Base-by-base conservation (phyloP, 2,888 invertebrate genomes). In the Halictus ligatus region DNA sequence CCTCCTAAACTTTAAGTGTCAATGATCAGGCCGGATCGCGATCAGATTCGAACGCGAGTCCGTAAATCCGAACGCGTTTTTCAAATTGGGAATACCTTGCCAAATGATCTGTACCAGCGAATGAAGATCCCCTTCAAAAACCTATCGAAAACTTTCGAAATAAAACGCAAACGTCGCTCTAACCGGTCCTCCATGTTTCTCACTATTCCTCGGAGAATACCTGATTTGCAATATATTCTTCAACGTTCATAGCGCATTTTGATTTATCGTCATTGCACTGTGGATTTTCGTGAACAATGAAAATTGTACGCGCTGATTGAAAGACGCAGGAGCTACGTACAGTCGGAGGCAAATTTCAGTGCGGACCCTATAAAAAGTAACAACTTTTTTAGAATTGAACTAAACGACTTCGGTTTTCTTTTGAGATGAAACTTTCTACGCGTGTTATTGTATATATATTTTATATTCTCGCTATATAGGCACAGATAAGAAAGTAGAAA, bases 1-100 rank as follows among this genome's bases (percentile, higher is more conserved):
- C 50, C 58, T 71, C 67, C 69, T 74, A 84, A 84, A 78, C 71
- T 75, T 72, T 78, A 60, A 15, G 77, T 21, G 69, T 75, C 75
- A 81, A 83, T 75, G 71, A 79, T 54, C 67, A 18, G 25, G 40
- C 46, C 54, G 48, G 21, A 50, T 73, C 25, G 29, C 25, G 29
- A 73, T 48, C 18, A 21, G 12, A 73, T 73, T 29, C 1, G 64
- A 29, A 64, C 64, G 64, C 64, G 29, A 64, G 64, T 64, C 29
- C 64, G 64, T 64, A 64, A 64, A 64, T 64, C n/a, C 64, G 29
- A 18, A 18, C 29, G 29, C 64, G 64, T 64, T 64, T 29, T 64
- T 64, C 64, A 8, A 64, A 64, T 64, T n/a, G 64, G 7, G 29
- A 29, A 64, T 64, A 64, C 64, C 64, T 64, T 29, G 64, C 64